These are phyloP conservation scores for Xiphophorus couchianus DNA, from an alignment of 2,113 vertebrate genomes.

Conservation along the genomic window DNA sequence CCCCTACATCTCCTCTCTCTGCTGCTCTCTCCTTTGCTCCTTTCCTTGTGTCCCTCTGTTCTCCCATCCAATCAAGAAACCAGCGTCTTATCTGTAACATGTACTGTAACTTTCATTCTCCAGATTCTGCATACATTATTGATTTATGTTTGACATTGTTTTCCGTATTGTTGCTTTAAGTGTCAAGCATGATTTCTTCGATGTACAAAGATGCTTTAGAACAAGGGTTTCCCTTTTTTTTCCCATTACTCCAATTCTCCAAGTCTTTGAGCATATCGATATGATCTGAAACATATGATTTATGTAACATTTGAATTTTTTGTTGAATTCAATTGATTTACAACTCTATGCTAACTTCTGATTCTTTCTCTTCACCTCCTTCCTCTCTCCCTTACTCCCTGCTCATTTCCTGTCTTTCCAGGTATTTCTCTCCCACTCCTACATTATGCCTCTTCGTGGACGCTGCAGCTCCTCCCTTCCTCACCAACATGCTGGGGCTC, in stretches of 20 bases:
- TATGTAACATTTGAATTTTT: constrained; percentile 34
- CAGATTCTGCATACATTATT: constrained; percentile 65
- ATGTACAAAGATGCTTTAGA: too few relatives aligned
- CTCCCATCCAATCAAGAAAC: constrained; percentile 18
- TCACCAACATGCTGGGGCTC: constrained; percentile 37
- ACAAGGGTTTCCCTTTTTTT: constrained; percentile 30
- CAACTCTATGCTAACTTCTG: constrained; percentile 40
- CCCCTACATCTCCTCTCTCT: background rate
- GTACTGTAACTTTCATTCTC: constrained; percentile 38
- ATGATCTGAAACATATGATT: constrained; percentile 10
- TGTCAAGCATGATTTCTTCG: too few relatives aligned
- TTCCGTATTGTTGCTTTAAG: constrained; percentile 20
- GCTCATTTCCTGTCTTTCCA: constrained; percentile 31
- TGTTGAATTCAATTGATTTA: constrained; percentile 28
- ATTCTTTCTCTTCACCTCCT: background rate
- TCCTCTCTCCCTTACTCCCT: constrained; percentile 7
- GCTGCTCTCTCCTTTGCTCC: constrained; percentile 2
- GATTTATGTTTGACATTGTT: constrained; percentile 38
- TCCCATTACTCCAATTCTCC: constrained; percentile 1
- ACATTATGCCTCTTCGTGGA: constrained; percentile 76
- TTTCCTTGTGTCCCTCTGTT: background rate
- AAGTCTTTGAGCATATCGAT: constrained; percentile 26
- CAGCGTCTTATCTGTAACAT: constrained; percentile 50
- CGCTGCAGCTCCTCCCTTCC: constrained; percentile 47
- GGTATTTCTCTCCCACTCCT: constrained; percentile 74